phyloP scores from a whole-genome alignment of 1,140 invertebrate genomes.

The Andricus grossulariae region DNA sequence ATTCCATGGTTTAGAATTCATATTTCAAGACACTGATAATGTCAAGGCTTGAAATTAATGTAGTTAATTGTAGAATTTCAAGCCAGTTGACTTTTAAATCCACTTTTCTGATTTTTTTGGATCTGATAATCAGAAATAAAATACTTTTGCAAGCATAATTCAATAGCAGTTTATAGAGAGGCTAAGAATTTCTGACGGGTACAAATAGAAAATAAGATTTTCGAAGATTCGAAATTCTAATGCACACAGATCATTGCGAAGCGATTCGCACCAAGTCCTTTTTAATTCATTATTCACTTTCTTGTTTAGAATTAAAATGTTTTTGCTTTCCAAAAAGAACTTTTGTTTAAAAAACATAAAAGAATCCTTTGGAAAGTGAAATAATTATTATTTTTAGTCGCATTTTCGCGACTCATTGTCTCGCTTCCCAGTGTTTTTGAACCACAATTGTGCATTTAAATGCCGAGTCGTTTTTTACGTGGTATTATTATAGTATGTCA shows the following conservation, averaged over 20 bases:
- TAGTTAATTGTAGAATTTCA: not conserved
- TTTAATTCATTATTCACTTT: no score
- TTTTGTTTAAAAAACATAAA: not conserved
- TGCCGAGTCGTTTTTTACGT: slow-evolving; percentile 33
- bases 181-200: slow-evolving; percentile 71
- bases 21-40: not conserved
- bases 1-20: not conserved
- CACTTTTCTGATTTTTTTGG: slow-evolving; percentile 3
- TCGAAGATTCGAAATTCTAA: slow-evolving; percentile 65
- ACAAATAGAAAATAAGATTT: slow-evolving; percentile 70
- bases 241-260: slow-evolving; percentile 40
- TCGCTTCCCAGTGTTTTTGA: not conserved
- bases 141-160: slow-evolving; percentile 41
- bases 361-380: no score
- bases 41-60: not conserved
- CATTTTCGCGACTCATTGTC: no score
- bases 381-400: no score
- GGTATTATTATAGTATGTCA: slow-evolving; percentile 20
- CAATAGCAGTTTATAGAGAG: slow-evolving; percentile 52
- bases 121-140: slow-evolving; percentile 9
- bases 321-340: not conserved
- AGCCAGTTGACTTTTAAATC: not conserved
- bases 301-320: no score
- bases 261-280: not conserved
- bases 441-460: slow-evolving; percentile 31